Percentiles rank a stretch among this genome's conserved stretches.
phyloP scores from a whole-genome alignment of 2,888 invertebrate genomes.

The Caenorhabditis drosophilae region DNA sequence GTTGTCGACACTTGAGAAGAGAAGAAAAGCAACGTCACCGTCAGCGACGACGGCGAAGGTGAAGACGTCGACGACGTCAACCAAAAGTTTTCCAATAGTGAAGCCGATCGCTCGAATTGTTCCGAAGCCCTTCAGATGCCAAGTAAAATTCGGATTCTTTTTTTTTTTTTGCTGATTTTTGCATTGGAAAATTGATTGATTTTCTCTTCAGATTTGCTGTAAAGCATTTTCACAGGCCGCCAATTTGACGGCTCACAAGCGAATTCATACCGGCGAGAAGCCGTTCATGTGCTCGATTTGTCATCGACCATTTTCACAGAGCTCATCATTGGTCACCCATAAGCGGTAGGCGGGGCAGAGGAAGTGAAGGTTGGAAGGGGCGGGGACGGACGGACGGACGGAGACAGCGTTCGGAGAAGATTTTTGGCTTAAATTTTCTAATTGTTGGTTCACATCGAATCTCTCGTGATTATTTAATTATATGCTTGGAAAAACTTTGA shows the following conservation, averaged over 20 bases:
- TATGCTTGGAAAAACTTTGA: too few relatives aligned
- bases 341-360: slow-evolving; percentile 82
- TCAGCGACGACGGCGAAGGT: too few relatives aligned
- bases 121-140: slow-evolving; percentile 43
- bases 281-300: slow-evolving; percentile 97
- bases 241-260: slow-evolving; percentile 93
- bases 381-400: too few relatives aligned
- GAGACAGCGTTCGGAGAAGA: too few relatives aligned
- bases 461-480: too few relatives aligned
- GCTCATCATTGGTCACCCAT: slow-evolving; percentile 92
- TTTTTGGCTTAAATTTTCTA: too few relatives aligned
- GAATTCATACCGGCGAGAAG: slow-evolving; percentile 92
- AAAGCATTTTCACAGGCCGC: slow-evolving; percentile 84
- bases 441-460: too few relatives aligned
- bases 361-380: too few relatives aligned
- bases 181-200: neutral
- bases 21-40: neutral
- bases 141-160: slow-evolving; percentile 3
- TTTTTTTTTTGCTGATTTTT: too few relatives aligned
- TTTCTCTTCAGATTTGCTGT: slow-evolving; percentile 76
- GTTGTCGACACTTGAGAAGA: neutral
- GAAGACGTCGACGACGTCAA: too few relatives aligned
- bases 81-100: too few relatives aligned
- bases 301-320: slow-evolving; percentile 92
- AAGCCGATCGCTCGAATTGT: slow-evolving; percentile 4